phyloP scores from a whole-genome alignment of 2,113 vertebrate species.

The Plecotus auritus region DNA sequence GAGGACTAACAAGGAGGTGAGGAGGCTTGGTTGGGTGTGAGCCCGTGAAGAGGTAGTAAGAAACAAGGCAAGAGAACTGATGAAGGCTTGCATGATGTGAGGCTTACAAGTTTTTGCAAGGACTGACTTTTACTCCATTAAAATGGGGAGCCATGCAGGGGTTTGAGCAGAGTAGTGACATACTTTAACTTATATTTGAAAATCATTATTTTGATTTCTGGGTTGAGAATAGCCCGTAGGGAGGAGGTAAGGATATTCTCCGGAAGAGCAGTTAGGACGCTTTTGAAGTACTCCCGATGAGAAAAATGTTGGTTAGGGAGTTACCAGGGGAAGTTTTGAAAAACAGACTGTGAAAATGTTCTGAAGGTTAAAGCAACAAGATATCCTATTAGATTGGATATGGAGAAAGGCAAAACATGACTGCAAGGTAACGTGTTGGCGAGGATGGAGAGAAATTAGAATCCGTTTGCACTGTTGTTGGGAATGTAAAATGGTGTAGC shows the following conservation, averaged over 20 bases:
- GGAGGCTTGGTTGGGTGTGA: neutral
- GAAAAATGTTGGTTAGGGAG: neutral
- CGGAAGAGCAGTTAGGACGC: neutral
- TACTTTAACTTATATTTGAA: constrained; percentile 12
- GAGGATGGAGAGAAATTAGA: neutral
- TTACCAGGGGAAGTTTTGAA: neutral
- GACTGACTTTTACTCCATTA: neutral
- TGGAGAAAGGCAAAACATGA: neutral
- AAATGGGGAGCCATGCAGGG: neutral
- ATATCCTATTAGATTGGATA: neutral
- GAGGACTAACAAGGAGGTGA: neutral
- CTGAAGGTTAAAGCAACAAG: neutral
- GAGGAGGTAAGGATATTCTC: neutral
- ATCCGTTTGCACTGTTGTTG: neutral
- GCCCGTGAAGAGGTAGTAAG: neutral
- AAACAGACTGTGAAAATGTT: neutral
- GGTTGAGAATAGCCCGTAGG: neutral
- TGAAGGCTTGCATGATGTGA: neutral
- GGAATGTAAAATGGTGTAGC: neutral
- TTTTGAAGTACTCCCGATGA: neutral
- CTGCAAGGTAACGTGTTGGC: neutral
- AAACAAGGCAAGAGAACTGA: neutral
- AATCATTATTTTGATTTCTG: neutral
- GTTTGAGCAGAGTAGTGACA: neutral
- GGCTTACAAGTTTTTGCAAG: neutral